These are phyloP conservation scores for Micromesistius poutassou DNA, from an alignment of 2,797 vertebrate genomes.

Conservation along the genomic window DNA sequence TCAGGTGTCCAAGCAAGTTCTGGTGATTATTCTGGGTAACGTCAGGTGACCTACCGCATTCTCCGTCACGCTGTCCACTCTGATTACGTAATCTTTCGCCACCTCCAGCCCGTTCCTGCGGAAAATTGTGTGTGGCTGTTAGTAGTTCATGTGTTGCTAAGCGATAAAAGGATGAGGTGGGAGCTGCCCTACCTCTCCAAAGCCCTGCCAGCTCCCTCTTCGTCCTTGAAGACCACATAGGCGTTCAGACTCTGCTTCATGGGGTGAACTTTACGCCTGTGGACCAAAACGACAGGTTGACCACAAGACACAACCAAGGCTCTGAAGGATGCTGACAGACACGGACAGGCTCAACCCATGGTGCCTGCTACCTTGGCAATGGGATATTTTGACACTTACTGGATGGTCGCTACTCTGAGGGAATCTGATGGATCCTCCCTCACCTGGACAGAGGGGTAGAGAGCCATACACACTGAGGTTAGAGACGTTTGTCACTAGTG, in stretches of 20 bases:
- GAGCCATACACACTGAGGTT: not conserved
- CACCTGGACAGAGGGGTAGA: constrained; percentile 71
- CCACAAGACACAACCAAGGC: not conserved
- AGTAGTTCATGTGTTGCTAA: not conserved
- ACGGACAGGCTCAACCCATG: not conserved
- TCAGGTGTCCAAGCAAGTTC: constrained; percentile 63
- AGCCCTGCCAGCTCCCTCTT: constrained; percentile 72
- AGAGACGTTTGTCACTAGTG: no score
- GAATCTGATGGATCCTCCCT: constrained; percentile 82
- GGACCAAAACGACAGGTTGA: constrained; percentile 4
- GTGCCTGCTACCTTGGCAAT: not conserved
- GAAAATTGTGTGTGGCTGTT: not conserved
- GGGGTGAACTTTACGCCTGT: constrained; percentile 84
- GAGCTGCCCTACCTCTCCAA: constrained; percentile 72
- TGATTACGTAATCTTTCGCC: constrained; percentile 79
- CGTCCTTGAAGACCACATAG: constrained; percentile 87
- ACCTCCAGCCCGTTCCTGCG: constrained; percentile 87
- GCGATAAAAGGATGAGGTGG: not conserved
- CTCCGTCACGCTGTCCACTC: constrained; percentile 83
- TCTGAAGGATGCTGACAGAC: no score
- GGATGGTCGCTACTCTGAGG: constrained; percentile 85
- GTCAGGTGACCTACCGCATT: constrained; percentile 63
- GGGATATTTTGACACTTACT: constrained; percentile 47
- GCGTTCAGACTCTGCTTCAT: constrained; percentile 86
- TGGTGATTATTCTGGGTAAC: not conserved